Conservation (phyloP, 2,113 vertebrate genomes). For the Geococcyx californianus region DNA sequence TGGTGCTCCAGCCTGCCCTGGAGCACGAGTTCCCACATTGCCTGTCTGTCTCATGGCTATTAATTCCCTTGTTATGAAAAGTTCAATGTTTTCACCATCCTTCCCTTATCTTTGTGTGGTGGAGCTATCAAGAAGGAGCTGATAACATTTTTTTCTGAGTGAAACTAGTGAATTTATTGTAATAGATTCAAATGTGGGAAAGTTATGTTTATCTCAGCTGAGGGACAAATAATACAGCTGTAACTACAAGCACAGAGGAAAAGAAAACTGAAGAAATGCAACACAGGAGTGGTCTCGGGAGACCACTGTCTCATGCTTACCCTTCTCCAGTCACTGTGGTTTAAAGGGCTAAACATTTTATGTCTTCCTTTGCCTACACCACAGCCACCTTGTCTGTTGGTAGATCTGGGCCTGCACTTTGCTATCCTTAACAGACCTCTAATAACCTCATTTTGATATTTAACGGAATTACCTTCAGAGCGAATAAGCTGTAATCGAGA, state of each 20-base stretch:
- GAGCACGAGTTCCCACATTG: accelerated
- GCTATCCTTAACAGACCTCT: constrained; percentile 5
- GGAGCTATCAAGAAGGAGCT: neutral
- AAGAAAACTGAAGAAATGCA: neutral
- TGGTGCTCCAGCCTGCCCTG: neutral
- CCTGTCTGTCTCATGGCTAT: neutral
- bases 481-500: neutral
- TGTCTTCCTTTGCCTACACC: neutral
- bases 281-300: neutral
- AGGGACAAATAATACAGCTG: neutral
- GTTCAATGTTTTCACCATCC: neutral
- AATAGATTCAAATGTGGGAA: neutral
- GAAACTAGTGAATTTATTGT: neutral
- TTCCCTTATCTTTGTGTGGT: constrained; percentile 3
- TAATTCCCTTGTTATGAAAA: neutral
- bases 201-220: neutral
- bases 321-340: neutral
- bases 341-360: constrained; percentile 32
- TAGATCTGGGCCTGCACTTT: neutral
- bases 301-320: neutral
- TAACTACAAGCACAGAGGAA: neutral
- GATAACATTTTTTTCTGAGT: neutral
- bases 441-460: constrained; percentile 12
- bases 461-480: neutral
- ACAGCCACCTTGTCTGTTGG: neutral